These are phyloP conservation scores for Henricia sp. DNA, from an alignment of 53 echinoderm and acorn worm species.

Conservation along the genomic window DNA sequence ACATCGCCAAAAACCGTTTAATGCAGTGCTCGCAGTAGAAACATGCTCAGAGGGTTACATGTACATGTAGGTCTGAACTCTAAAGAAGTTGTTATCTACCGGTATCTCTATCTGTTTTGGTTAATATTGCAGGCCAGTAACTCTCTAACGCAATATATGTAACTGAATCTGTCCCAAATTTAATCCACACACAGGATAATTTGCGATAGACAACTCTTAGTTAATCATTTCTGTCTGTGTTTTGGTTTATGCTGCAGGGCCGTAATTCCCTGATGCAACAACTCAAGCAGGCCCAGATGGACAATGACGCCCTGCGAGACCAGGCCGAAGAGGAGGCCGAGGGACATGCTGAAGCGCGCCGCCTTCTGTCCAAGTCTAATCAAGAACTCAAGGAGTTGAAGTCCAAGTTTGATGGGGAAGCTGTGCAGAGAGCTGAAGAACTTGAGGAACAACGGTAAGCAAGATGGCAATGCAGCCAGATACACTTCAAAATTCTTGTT, in stretches of 20 bases:
- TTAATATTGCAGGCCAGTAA: too few species aligned
- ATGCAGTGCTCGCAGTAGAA: too few species aligned
- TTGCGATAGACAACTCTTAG: too few species aligned
- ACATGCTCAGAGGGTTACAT: too few species aligned
- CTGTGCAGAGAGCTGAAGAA: constrained; percentile 93
- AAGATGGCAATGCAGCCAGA: background rate
- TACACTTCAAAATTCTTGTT: too few species aligned
- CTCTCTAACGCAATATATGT: too few species aligned
- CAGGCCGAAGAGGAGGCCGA: constrained; percentile 87
- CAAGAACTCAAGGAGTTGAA: constrained; percentile 75
- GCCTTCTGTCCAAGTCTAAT: constrained; percentile 88
- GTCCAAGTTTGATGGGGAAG: constrained; percentile 98
- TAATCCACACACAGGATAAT: too few species aligned
- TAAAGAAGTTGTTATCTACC: too few species aligned
- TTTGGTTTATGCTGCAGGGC: constrained; percentile 42
- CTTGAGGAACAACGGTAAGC: constrained; percentile 86
- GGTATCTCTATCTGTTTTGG: too few species aligned
- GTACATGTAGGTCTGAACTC: too few species aligned
- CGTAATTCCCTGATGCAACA: constrained; percentile 72
- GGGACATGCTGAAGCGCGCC: constrained; percentile 77
- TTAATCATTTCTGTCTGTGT: background rate
- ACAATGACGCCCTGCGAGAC: constrained; percentile 89
- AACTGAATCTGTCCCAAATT: too few species aligned
- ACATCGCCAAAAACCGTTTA: too few species aligned
- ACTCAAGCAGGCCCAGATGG: constrained; percentile 77